Conservation (phyloP, 2,113 vertebrate genomes). For the Poicephalus gulielmi region DNA sequence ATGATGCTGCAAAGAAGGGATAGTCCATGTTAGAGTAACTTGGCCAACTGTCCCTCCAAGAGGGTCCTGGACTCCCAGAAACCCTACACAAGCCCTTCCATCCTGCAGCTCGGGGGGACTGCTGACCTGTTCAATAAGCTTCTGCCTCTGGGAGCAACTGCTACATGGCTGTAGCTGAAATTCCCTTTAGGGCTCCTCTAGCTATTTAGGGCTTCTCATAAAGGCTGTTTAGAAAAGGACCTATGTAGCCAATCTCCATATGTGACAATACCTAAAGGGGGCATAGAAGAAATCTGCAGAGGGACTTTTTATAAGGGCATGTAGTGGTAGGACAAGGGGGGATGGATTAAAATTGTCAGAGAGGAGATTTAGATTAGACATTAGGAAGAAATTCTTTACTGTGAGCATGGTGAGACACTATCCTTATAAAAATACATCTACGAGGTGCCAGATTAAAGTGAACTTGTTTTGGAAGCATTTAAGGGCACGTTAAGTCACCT, state of each 20-base stretch:
- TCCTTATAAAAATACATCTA: background rate
- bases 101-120: fast-evolving
- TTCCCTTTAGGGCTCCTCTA: background rate
- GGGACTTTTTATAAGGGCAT: background rate
- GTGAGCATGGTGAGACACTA: background rate
- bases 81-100: background rate
- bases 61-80: background rate
- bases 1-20: background rate
- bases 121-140: background rate
- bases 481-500: background rate
- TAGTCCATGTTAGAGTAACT: background rate
- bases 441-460: background rate
- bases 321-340: background rate
- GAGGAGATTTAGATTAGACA: background rate
- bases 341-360: background rate
- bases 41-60: no score
- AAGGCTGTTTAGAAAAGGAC: background rate
- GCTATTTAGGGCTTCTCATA: background rate
- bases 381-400: background rate
- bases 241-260: background rate
- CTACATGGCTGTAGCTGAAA: background rate
- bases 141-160: background rate
- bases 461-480: background rate
- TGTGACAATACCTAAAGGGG: background rate
- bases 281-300: background rate